phyloP scores from a whole-genome alignment of 2,888 invertebrate genomes.

The Macaria notata region DNA sequence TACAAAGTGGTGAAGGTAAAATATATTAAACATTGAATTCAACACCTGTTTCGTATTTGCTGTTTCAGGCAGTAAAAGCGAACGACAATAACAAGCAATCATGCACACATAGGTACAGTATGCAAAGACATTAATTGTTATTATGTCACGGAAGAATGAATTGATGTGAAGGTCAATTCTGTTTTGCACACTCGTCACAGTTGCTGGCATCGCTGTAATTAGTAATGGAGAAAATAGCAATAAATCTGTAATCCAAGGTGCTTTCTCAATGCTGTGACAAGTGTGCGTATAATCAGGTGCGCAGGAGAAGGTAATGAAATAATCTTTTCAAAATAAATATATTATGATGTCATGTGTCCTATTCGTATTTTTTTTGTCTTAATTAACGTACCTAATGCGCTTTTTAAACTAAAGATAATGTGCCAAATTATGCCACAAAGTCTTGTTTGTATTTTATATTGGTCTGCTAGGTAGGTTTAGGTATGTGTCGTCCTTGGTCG shows the following conservation, averaged over 20 bases:
- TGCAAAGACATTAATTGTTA: slow-evolving; percentile 21
- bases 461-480: neutral
- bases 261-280: slow-evolving; percentile 18
- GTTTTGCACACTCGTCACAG: slow-evolving; percentile 29
- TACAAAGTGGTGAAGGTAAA: too few species aligned
- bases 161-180: slow-evolving; percentile 39
- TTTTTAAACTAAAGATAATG: neutral
- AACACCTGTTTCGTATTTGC: too few species aligned
- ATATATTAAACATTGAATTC: too few species aligned
- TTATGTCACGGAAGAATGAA: slow-evolving; percentile 39
- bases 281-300: neutral
- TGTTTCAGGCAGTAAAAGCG: too few species aligned
- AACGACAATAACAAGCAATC: too few species aligned
- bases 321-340: too few species aligned
- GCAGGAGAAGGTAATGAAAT: neutral
- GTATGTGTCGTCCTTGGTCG: slow-evolving; percentile 29
- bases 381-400: too few species aligned
- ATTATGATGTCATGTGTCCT: too few species aligned
- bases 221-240: slow-evolving; percentile 29
- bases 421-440: slow-evolving; percentile 2
- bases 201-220: slow-evolving; percentile 26
- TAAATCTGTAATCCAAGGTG: slow-evolving; percentile 27
- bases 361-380: too few species aligned
- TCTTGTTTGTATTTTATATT: slow-evolving; percentile 6
- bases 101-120: too few species aligned